Conservation (phyloP, 2,113 vertebrate genomes). For the Pavo muticus region DNA sequence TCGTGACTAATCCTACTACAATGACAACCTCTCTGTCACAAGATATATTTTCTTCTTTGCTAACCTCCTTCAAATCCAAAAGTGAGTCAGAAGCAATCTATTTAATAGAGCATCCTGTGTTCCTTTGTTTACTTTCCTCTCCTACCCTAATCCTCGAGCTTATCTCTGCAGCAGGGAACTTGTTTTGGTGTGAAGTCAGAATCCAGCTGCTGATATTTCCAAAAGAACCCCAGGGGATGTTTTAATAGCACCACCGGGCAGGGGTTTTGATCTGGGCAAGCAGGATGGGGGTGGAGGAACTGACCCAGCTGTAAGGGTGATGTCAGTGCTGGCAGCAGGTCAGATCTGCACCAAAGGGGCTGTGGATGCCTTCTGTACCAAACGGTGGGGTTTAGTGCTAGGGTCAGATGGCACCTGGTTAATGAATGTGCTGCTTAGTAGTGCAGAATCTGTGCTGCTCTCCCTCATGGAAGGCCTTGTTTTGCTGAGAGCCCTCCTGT, state of each 20-base stretch:
- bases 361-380: background rate
- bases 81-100: background rate
- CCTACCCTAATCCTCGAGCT: background rate
- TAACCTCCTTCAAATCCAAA: background rate
- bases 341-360: background rate
- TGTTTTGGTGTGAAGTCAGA: background rate
- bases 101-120: background rate
- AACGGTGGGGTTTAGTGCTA: background rate
- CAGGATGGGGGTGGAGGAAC: background rate
- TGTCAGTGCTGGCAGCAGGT: background rate
- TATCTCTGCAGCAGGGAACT: background rate
- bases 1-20: background rate
- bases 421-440: background rate
- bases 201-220: background rate
- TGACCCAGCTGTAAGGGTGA: background rate
- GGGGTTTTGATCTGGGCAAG: background rate
- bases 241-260: background rate
- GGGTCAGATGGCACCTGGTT: background rate
- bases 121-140: background rate
- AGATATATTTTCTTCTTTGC: background rate
- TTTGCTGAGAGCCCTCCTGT: background rate
- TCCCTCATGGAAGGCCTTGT: background rate
- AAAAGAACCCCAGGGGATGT: background rate
- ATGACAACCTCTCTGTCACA: background rate
- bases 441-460: background rate